phyloP scores from a whole-genome alignment of 2,113 vertebrate species.

The Silurus asotus region DNA sequence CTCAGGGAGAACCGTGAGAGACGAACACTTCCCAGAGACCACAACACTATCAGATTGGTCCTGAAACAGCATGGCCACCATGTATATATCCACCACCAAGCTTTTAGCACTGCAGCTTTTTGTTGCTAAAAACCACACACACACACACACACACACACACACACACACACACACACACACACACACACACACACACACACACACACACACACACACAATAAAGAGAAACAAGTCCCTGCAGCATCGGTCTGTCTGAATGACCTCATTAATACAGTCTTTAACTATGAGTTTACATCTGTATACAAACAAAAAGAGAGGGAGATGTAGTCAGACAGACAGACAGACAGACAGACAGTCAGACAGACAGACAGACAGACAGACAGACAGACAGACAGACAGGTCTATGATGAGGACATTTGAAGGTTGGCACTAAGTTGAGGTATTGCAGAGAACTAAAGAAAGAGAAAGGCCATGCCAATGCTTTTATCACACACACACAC shows the following conservation, averaged over 20 bases:
- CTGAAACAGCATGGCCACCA: conserved; percentile 29
- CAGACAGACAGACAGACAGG: conserved; percentile 13
- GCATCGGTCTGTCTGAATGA: neutral
- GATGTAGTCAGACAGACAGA: neutral
- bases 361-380: neutral
- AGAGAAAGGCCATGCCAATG: conserved; percentile 17
- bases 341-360: neutral
- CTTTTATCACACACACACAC: conserved; percentile 33
- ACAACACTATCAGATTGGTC: neutral
- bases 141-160: too few relatives aligned
- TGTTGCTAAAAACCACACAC: conserved; percentile 66
- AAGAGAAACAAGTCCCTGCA: neutral
- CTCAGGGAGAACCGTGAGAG: neutral
- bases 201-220: conserved; percentile 52
- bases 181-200: too few relatives aligned
- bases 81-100: conserved; percentile 54
- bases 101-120: conserved; percentile 75
- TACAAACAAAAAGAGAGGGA: conserved; percentile 42
- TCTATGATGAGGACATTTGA: conserved; percentile 43
- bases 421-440: conserved; percentile 14
- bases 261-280: conserved; percentile 60
- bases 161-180: too few relatives aligned
- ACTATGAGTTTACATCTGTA: conserved; percentile 71
- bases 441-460: conserved; percentile 21
- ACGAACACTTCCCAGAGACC: neutral